Percentiles rank a stretch among this genome's conserved stretches.
Conservation (phyloP, 53 echinoderm and acorn worm genomes). For the Arbacia lixula region DNA sequence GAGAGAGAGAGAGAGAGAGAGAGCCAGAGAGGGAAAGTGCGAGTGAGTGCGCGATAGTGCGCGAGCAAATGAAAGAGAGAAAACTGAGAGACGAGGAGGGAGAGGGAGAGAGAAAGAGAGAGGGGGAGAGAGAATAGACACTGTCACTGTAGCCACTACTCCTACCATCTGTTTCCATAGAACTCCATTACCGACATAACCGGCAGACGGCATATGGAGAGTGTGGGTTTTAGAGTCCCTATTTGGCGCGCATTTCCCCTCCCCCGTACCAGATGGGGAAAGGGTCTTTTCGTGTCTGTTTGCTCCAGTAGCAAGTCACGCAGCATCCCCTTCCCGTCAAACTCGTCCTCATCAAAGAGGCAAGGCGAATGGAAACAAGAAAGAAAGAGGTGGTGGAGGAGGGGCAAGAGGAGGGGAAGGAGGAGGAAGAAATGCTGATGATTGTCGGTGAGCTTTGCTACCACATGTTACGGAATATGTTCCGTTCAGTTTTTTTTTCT, state of each 20-base stretch:
- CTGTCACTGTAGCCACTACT: slow-evolving; percentile 57
- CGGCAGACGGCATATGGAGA: slow-evolving; percentile 56
- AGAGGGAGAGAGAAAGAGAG: slow-evolving; percentile 8
- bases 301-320: slow-evolving; percentile 38
- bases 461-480: slow-evolving; percentile 21
- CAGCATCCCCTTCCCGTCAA: slow-evolving; percentile 11
- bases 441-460: slow-evolving; percentile 1
- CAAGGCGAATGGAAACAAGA: background rate
- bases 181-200: slow-evolving; percentile 9
- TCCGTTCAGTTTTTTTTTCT: background rate
- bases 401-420: background rate
- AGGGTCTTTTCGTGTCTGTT: slow-evolving; percentile 26
- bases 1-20: background rate
- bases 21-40: background rate
- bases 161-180: slow-evolving; percentile 52
- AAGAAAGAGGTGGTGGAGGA: background rate
- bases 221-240: slow-evolving; percentile 32
- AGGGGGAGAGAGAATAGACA: slow-evolving; percentile 17
- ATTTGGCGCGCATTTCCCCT: slow-evolving; percentile 20
- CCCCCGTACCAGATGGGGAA: slow-evolving; percentile 43
- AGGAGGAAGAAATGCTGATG: background rate
- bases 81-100: too few relatives aligned
- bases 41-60: background rate
- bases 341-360: background rate
- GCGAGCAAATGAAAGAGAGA: too few relatives aligned